Evolutionary conservation across 2,888 invertebrate genomes (phyloP).

Genomic region (Gastrophysa polygoni): DNA sequence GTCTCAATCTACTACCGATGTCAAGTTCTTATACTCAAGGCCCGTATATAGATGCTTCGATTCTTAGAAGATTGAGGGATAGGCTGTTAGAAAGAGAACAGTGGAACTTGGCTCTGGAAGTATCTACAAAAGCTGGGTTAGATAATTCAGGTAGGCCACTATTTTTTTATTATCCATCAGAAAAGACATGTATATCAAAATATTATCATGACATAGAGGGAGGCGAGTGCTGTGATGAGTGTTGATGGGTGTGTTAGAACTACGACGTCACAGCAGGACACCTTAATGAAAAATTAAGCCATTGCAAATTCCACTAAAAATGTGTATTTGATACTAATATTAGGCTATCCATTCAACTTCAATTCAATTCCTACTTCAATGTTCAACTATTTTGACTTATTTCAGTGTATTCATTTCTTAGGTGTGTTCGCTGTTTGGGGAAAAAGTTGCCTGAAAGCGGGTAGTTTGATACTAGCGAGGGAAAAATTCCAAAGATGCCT

Average conservation of each 20-base stretch:
- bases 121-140: slow-evolving; percentile 86
- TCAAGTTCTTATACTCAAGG: slow-evolving; percentile 33
- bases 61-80: slow-evolving; percentile 74
- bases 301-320: no score
- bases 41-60: slow-evolving; percentile 61
- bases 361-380: no score
- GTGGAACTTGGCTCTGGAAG: slow-evolving; percentile 81
- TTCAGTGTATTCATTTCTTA: slow-evolving; percentile 44
- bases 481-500: slow-evolving; percentile 72
- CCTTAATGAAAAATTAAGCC: no score
- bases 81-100: slow-evolving; percentile 81
- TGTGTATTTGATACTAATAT: no score
- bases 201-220: no score
- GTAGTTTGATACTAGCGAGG: slow-evolving; percentile 77
- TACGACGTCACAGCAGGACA: no score
- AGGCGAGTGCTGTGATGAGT: no score
- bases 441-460: slow-evolving; percentile 78
- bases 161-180: no score
- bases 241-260: no score
- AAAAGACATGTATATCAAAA: no score
- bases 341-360: no score
- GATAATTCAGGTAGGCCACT: slow-evolving; percentile 68
- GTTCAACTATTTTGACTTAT: no score
- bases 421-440: slow-evolving; percentile 91
- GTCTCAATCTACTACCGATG: slow-evolving; percentile 58